These are phyloP conservation scores for Phortica okadai DNA, from an alignment of 2,888 invertebrate species.

Conservation along the genomic window DNA sequence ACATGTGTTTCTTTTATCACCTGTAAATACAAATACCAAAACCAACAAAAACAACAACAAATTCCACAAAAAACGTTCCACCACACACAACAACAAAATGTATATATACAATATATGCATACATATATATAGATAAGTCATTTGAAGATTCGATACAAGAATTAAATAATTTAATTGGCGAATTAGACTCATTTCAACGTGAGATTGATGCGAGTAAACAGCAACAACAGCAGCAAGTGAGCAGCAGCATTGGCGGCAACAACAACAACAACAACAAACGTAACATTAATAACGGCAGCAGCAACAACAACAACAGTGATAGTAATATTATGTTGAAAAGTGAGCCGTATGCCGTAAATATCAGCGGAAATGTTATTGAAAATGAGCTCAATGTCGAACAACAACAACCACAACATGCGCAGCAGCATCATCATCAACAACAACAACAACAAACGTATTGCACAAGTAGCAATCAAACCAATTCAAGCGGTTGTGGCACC, in stretches of 20 bases:
- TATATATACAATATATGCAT: constrained; percentile 36
- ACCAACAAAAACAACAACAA: constrained; percentile 39
- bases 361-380: constrained; percentile 11
- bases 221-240: constrained; percentile 45
- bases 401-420: constrained; percentile 40
- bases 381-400: constrained; percentile 25
- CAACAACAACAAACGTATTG: constrained; percentile 36
- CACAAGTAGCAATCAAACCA: constrained; percentile 69
- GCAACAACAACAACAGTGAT: constrained; percentile 14
- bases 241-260: constrained; percentile 43
- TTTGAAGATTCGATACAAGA: constrained; percentile 77
- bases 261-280: constrained; percentile 12
- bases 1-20: constrained; percentile 24
- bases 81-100: constrained; percentile 31
- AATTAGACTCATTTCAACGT: constrained; percentile 77
- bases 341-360: constrained; percentile 29
- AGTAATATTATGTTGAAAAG: constrained; percentile 21
- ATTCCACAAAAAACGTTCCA: constrained; percentile 31
- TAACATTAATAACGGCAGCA: neutral
- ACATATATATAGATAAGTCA: constrained; percentile 73
- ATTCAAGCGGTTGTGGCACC: constrained; percentile 73
- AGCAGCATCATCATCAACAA: constrained; percentile 36
- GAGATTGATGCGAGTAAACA: constrained; percentile 75
- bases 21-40: constrained; percentile 34
- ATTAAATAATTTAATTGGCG: constrained; percentile 77